A percentile compares a stretch with the other conserved stretches of the same genome.
Evolutionary conservation across 2,888 invertebrate genomes (phyloP).

Genomic region (Lumbricus terrestris): DNA sequence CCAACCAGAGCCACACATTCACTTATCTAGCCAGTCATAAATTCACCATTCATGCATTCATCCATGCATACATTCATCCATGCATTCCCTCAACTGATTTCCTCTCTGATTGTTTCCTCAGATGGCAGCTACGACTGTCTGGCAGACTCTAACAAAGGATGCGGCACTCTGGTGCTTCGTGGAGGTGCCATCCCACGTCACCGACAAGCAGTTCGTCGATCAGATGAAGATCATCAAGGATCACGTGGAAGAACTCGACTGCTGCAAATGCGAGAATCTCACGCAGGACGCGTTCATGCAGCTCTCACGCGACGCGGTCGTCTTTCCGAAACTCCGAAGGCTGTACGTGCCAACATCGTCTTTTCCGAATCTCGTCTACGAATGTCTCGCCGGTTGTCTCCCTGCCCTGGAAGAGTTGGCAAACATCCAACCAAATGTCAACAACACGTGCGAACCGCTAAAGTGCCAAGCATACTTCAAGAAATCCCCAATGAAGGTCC

Average conservation of each 20-base stretch:
- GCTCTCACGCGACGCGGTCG: slow-evolving; percentile 28
- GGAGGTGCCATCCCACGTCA: slow-evolving; percentile 15
- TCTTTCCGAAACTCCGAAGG: slow-evolving; percentile 29
- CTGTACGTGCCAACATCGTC: slow-evolving; percentile 31
- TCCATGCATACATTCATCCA: no score
- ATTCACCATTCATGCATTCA: no score
- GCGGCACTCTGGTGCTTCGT: slow-evolving; percentile 9
- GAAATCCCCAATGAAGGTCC: slow-evolving; percentile 27
- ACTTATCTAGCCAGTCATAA: neutral
- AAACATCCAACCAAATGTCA: slow-evolving; percentile 33
- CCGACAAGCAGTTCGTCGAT: slow-evolving; percentile 12
- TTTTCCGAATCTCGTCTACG: slow-evolving; percentile 33
- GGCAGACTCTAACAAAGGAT: slow-evolving; percentile 8
- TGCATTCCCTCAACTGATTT: neutral
- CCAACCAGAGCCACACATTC: neutral
- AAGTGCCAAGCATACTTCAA: slow-evolving; percentile 34
- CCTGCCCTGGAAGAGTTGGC: slow-evolving; percentile 35
- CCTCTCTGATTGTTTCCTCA: neutral
- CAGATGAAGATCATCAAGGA: slow-evolving; percentile 17
- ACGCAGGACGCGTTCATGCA: slow-evolving; percentile 31
- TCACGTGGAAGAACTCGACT: slow-evolving; percentile 34
- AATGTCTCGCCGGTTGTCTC: slow-evolving; percentile 31
- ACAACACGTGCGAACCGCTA: slow-evolving; percentile 36
- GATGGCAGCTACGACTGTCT: neutral
- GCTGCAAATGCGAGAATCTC: slow-evolving; percentile 33